Evolutionary conservation across 1,140 invertebrate species (phyloP), one percentile per base, ranked within the genome.

Genomic region (Drosophila erecta): DNA sequence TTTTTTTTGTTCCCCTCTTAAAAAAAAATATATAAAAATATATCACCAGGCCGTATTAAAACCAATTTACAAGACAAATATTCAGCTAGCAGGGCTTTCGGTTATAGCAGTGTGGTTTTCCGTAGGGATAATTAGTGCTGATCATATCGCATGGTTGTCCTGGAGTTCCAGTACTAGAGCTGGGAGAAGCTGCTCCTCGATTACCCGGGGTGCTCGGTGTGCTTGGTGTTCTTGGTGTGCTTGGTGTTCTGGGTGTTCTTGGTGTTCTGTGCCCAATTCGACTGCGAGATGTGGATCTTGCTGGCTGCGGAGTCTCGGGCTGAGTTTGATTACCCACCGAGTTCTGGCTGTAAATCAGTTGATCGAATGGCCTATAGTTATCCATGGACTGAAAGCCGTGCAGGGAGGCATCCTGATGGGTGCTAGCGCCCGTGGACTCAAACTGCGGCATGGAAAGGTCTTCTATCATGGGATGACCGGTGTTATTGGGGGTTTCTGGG

Each of bases 341-440:
- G 7, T 22, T 43, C 17, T 53, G 51, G 24, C 20, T 24, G 6
- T 30, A 38, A 7, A 77, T n/a, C 0, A 78, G 41, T 7, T 81
- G 43, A n/a, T 81, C 62, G 33, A 70, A 83, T 5, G 74, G 51
- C 0, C 37, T 51, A 61, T 75, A 83, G 33, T 83, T 83, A 0
- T 65, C 58, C 79, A 83, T 75, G 17, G 69, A 70, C 8, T 58
- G 38, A 11, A 76, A 80, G n/a, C 78, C 78, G 6, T 80, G 71
- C 24, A 49, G 54, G n/a, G 46, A 57, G 2, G 8, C 7, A 47
- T n/a, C 50, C 2, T 7, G 24, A 33, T 49, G 40, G 1, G 22
- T 3, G 27, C 22, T 47, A 1, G 14, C 6, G 8, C 14, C 46
- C 3, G 46, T 47, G 22, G 24, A 2, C 15, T 62, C 44, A 15